These are phyloP conservation scores for Margaritifera margaritifera DNA, from an alignment of 2,888 invertebrate genomes.

Conservation along the genomic window DNA sequence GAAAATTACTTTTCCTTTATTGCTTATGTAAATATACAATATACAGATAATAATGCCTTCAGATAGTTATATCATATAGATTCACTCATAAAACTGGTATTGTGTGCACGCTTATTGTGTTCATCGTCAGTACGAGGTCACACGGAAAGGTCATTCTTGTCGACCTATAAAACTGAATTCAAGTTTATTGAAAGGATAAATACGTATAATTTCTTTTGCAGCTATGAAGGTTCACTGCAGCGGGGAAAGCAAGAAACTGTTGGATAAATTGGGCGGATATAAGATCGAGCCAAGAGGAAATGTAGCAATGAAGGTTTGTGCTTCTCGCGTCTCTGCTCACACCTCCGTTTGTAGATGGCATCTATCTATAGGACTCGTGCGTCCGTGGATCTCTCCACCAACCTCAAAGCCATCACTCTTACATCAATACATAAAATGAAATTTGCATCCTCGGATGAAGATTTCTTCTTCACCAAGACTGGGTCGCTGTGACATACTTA, in stretches of 20 bases:
- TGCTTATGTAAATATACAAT: too few relatives aligned
- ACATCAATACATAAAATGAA: too few relatives aligned
- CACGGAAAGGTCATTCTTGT: background rate
- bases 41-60: too few relatives aligned
- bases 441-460: too few relatives aligned
- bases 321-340: background rate
- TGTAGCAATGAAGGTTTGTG: slow-evolving; percentile 72
- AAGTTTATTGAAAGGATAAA: background rate
- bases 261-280: slow-evolving; percentile 73
- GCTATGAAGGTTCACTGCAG: slow-evolving; percentile 72
- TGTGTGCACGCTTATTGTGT: too few relatives aligned
- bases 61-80: too few relatives aligned
- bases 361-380: background rate
- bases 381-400: background rate
- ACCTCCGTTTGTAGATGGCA: background rate
- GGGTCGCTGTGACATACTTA: too few relatives aligned
- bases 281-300: slow-evolving; percentile 68
- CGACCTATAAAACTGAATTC: background rate
- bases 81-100: too few relatives aligned
- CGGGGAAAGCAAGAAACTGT: slow-evolving; percentile 59
- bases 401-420: too few relatives aligned
- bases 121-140: too few relatives aligned
- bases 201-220: slow-evolving; percentile 29
- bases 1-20: too few relatives aligned
- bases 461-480: too few relatives aligned